These are phyloP conservation scores for Schizopygopsis pylzovi DNA, from an alignment of 2,797 vertebrate genomes.

Conservation along the genomic window DNA sequence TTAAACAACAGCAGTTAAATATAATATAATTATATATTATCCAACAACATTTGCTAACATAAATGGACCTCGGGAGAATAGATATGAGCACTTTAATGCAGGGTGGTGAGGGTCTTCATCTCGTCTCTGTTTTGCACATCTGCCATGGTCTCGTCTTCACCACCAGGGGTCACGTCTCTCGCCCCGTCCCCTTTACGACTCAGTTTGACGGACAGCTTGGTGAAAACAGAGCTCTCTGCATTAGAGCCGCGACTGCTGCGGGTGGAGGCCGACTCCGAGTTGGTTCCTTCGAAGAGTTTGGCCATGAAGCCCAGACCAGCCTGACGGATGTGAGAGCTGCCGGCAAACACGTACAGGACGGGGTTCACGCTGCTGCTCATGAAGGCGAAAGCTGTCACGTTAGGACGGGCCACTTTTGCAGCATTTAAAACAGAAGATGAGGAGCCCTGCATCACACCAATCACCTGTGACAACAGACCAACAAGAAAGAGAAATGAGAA, in stretches of 20 bases:
- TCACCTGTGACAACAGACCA: constrained; percentile 66
- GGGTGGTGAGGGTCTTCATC: constrained; percentile 60
- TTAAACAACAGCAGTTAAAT: background rate
- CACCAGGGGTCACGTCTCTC: constrained; percentile 33
- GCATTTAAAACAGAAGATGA: accelerated
- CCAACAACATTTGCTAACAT: background rate
- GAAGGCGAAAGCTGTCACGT: constrained; percentile 82
- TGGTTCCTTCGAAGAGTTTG: constrained; percentile 83
- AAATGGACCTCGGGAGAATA: background rate
- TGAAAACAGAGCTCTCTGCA: constrained; percentile 62
- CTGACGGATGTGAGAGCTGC: constrained; percentile 81
- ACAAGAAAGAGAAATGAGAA: background rate
- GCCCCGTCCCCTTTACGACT: constrained; percentile 44
- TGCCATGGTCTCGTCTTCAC: background rate
- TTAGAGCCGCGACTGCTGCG: constrained; percentile 61
- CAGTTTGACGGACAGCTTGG: constrained; percentile 64
- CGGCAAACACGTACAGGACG: constrained; percentile 83
- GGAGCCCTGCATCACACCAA: constrained; percentile 54
- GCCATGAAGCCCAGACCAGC: constrained; percentile 85
- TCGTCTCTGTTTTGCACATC: constrained; percentile 36
- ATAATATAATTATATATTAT: background rate
- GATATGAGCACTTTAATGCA: background rate
- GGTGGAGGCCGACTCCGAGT: constrained; percentile 73
- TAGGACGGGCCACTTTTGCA: constrained; percentile 57
- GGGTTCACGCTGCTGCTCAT: constrained; percentile 90